phyloP scores from a whole-genome alignment of 2,888 invertebrate species.

The Yponomeuta evonymella region DNA sequence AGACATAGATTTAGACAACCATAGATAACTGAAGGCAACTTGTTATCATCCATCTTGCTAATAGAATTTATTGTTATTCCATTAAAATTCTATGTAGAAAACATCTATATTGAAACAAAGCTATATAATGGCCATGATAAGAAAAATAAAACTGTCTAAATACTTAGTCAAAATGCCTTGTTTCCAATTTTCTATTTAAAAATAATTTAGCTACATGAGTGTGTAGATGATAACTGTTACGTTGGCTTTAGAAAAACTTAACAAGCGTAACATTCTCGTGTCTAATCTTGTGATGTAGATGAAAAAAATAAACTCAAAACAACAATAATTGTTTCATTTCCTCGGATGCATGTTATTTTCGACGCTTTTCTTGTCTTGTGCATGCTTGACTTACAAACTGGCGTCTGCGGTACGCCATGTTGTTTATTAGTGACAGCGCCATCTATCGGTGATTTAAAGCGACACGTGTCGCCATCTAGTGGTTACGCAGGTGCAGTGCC shows the following conservation, averaged over 20 bases:
- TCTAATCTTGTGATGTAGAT: constrained; percentile 48
- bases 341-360: constrained; percentile 29
- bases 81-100: constrained; percentile 63
- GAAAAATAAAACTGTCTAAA: constrained; percentile 30
- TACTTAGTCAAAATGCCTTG: constrained; percentile 56
- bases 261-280: constrained; percentile 50
- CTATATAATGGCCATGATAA: constrained; percentile 61
- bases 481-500: constrained; percentile 96
- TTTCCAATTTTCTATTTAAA: constrained; percentile 13
- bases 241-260: constrained; percentile 37
- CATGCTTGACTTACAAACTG: constrained; percentile 19
- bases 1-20: constrained; percentile 4
- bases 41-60: constrained; percentile 41
- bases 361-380: constrained; percentile 34
- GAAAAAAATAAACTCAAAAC: constrained; percentile 54
- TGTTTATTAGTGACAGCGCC: constrained; percentile 19
- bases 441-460: constrained; percentile 52
- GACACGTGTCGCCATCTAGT: constrained; percentile 76
- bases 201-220: constrained; percentile 37
- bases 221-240: constrained; percentile 45
- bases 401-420: neutral
- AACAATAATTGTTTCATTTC: constrained; percentile 57
- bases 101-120: constrained; percentile 31
- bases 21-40: neutral
- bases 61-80: constrained; percentile 48